phyloP scores from a whole-genome alignment of 2,797 vertebrate species.

The Rhadinocentrus ornatus region DNA sequence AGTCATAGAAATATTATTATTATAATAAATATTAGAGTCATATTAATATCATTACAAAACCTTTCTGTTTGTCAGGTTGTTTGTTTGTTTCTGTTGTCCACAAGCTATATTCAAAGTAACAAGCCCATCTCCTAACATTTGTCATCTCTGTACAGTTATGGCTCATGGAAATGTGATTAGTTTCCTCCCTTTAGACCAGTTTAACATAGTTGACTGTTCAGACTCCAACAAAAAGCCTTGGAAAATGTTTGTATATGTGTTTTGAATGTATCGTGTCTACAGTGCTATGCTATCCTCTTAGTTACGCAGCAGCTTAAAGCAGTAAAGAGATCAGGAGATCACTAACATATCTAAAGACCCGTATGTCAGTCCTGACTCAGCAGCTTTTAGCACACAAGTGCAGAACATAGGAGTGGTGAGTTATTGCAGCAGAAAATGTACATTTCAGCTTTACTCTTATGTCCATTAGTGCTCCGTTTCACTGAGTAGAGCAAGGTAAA shows the following conservation, averaged over 20 bases:
- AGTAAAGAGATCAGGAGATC: conserved; percentile 80
- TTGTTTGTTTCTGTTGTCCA: neutral
- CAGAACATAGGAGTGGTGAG: conserved; percentile 14
- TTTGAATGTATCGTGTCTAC: conserved; percentile 61
- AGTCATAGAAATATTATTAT: no score
- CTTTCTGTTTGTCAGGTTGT: neutral
- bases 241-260: conserved; percentile 17
- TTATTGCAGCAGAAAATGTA: neutral
- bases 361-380: conserved; percentile 60
- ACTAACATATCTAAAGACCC: conserved; percentile 66
- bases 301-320: conserved; percentile 80
- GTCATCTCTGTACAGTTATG: conserved; percentile 1
- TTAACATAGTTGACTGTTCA: conserved; percentile 35
- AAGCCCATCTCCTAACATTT: neutral
- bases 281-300: conserved; percentile 63
- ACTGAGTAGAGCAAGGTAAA: neutral
- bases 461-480: conserved; percentile 2
- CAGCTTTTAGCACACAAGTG: conserved; percentile 45
- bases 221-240: conserved; percentile 32
- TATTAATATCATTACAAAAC: neutral
- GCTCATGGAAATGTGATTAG: conserved; percentile 30
- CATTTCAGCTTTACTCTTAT: conserved; percentile 13
- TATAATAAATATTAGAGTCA: neutral
- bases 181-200: conserved; percentile 28
- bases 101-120: neutral